Evolutionary conservation across 37 sponge, comb jelly and placozoan genomes (phyloP), one percentile per base, ranked within the genome.

Genomic region (Mnemiopsis leidyi): DNA sequence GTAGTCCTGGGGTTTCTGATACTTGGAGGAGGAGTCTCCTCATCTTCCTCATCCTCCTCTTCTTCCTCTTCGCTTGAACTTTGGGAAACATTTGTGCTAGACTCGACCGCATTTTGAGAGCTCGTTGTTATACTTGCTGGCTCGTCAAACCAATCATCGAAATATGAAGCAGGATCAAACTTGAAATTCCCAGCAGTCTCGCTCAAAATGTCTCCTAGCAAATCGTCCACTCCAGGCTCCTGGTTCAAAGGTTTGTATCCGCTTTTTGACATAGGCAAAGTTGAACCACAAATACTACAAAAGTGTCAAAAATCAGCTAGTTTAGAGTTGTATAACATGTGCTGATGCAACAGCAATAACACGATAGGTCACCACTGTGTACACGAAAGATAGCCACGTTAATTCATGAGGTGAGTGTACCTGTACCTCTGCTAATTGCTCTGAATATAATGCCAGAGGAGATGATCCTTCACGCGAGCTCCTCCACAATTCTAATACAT

Each of bases 161-260:
- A 77, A 34, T 77, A 77, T 0, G 79, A 77, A 77, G 26, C 36
- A 34, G 79, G 32, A 32, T 77, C 79, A 34, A 77, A 77, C 3
- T 77, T 13, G 33, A 77, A 77, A 13, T 18, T 13, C 5, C 61
- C 13, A 48, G 61, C 13, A 5, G 61, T 18, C 61, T 48, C 61
- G 5, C 13, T 48, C 61, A 48, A 13, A 13, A 48, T 48, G 13
- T 48, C 61, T 18, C 61, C 61, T 48, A 48, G 13, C 61, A 48
- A 48, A 13, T 48, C 61, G 13, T 48, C 9, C 9, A 18, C 61
- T 5, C 13, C 61, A 48, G 61, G 13, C 61, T 48, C 61, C 61
- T 48, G 61, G 13, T 48, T 48, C 5, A 48, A 13, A 13, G 61
- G 61, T 48, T 13, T 48, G 61, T 48, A 48, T 18, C 61, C 61